Evolutionary conservation across 2,797 vertebrate species (phyloP).

Genomic region (Acropternis orthonyx): DNA sequence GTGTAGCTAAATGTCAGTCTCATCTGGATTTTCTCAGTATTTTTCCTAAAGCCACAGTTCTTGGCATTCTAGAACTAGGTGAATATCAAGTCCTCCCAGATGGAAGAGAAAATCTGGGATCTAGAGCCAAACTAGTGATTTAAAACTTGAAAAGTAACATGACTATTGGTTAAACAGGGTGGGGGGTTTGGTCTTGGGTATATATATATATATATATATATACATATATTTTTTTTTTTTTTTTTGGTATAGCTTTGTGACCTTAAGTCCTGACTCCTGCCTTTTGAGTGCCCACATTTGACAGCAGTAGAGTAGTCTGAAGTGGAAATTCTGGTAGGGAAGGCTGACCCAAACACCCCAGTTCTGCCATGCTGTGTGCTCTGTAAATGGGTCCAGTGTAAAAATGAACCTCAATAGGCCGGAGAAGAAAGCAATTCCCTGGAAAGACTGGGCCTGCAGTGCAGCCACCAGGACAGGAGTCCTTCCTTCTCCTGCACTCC

Average conservation of each 20-base stretch:
- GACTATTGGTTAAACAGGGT: not conserved
- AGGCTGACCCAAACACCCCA: not conserved
- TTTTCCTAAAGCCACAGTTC: not conserved
- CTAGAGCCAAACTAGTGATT: not conserved
- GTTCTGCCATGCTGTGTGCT: rapidly evolving
- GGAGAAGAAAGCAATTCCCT: not conserved
- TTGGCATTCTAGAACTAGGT: not conserved
- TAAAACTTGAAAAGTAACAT: not conserved
- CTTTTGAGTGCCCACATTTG: not conserved
- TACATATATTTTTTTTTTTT: no score
- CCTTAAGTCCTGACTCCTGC: not conserved
- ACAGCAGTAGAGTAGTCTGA: not conserved
- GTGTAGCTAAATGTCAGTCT: not conserved
- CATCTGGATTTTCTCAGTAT: not conserved
- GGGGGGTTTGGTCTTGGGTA: rapidly evolving
- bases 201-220: no score
- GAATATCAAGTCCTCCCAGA: not conserved
- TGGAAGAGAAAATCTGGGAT: not conserved
- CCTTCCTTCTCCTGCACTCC: not conserved
- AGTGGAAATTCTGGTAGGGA: not conserved
- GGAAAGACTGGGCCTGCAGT: not conserved
- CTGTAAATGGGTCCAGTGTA: rapidly evolving
- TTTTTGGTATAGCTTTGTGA: not conserved
- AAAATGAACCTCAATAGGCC: not conserved
- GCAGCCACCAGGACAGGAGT: not conserved